Conservation (phyloP, 2,113 vertebrate genomes). For the Rhineura floridana region DNA sequence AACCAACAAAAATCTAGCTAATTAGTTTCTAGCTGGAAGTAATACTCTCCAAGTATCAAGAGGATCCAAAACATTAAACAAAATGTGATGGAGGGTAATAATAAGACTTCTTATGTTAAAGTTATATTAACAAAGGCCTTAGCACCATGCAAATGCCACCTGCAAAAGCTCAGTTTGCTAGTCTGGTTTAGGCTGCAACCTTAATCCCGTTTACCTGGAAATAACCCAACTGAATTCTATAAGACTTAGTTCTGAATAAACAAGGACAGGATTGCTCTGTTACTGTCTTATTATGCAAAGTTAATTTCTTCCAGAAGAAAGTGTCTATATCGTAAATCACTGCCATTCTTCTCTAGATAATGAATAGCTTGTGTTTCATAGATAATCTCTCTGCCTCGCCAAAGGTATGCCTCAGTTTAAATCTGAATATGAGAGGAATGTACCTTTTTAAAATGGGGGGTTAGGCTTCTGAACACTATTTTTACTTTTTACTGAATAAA, state of each 20-base stretch:
- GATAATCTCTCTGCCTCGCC: not conserved
- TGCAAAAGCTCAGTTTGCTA: not conserved
- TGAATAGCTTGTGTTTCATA: not conserved
- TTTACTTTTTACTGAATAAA: constrained; percentile 11
- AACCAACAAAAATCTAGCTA: not conserved
- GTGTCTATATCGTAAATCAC: not conserved
- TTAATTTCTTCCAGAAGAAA: constrained; percentile 6
- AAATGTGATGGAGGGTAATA: not conserved
- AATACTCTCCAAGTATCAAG: fast-evolving
- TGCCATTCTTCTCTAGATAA: not conserved
- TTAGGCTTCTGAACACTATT: not conserved
- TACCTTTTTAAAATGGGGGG: not conserved
- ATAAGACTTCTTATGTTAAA: not conserved
- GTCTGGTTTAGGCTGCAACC: too few species aligned
- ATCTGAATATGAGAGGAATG: not conserved
- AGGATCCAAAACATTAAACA: not conserved
- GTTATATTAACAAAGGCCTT: constrained; percentile 19
- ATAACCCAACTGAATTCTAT: too few species aligned
- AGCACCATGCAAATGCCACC: fast-evolving
- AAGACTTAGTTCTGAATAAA: too few species aligned
- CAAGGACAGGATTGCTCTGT: too few species aligned
- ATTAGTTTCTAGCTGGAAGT: not conserved
- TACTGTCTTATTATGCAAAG: not conserved
- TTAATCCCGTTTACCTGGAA: too few species aligned
- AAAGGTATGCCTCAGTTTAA: not conserved